Conservation (phyloP, 1,140 invertebrate species). For the Galendromus occidentalis region DNA sequence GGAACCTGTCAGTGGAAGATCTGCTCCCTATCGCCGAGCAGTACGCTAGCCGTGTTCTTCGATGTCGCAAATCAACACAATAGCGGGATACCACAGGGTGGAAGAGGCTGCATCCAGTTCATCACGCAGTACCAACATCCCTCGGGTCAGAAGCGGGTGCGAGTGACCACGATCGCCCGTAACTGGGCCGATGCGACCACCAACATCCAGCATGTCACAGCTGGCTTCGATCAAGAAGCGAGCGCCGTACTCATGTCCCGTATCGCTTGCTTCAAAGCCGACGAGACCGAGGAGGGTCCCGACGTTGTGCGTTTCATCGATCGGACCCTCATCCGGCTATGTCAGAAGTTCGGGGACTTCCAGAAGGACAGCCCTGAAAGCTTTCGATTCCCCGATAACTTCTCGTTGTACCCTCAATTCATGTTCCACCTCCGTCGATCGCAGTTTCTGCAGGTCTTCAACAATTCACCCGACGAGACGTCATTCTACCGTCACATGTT, state of each 20-base stretch:
- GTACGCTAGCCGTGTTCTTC: constrained; percentile 83
- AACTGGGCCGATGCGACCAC: constrained; percentile 42
- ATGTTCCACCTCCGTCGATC: constrained; percentile 97
- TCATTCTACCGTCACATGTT: constrained; percentile 96
- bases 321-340: constrained; percentile 87
- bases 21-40: constrained; percentile 75
- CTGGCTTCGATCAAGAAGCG: constrained; percentile 93
- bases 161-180: constrained; percentile 88
- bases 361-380: constrained; percentile 90
- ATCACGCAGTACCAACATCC: constrained; percentile 97
- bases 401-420: constrained; percentile 94
- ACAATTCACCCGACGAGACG: constrained; percentile 99
- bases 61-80: constrained; percentile 90
- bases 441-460: constrained; percentile 99
- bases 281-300: constrained; percentile 75
- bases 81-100: constrained; percentile 81
- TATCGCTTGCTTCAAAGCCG: constrained; percentile 82
- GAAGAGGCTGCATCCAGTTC: constrained; percentile 88
- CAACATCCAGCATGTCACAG: constrained; percentile 40
- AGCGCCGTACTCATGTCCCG: constrained; percentile 91
- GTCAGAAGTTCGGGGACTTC: constrained; percentile 98
- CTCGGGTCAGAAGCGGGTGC: constrained; percentile 76
- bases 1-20: constrained; percentile 97
- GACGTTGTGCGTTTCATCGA: constrained; percentile 97
- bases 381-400: constrained; percentile 86